Evolutionary conservation across 2,888 invertebrate genomes (phyloP).

Genomic region (Harpalus rubripes): DNA sequence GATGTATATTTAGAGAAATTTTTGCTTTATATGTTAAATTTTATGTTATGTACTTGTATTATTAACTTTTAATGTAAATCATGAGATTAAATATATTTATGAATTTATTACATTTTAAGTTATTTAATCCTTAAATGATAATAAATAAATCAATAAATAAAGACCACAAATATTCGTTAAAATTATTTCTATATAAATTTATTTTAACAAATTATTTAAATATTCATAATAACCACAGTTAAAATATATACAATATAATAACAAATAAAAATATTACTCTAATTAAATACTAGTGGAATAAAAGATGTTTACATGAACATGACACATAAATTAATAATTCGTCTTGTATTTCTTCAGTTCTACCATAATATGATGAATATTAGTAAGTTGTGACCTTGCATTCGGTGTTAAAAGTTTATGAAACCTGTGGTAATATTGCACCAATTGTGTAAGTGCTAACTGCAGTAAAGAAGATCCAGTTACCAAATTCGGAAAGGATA

Average conservation of each 20-base stretch:
- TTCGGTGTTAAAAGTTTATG: conserved; percentile 94
- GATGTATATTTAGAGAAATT: conserved; percentile 55
- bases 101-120: conserved; percentile 25
- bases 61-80: conserved; percentile 60
- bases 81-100: conserved; percentile 61
- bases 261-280: conserved; percentile 38
- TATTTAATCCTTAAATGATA: background rate
- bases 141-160: background rate
- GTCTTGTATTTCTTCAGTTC: conserved; percentile 99
- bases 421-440: conserved; percentile 98
- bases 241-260: conserved; percentile 46
- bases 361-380: conserved; percentile 99
- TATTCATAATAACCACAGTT: conserved; percentile 34
- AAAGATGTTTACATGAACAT: background rate
- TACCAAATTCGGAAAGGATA: conserved; percentile 97
- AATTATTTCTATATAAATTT: conserved; percentile 15
- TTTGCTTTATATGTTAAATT: conserved; percentile 60
- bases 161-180: background rate
- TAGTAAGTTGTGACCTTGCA: conserved; percentile 93
- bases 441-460: conserved; percentile 95
- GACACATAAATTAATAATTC: conserved; percentile 83
- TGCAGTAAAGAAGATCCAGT: conserved; percentile 97
- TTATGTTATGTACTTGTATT: conserved; percentile 62
- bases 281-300: conserved; percentile 44
- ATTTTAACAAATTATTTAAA: conserved; percentile 41